Evolutionary conservation across 2,888 invertebrate genomes (phyloP).

Genomic region (Heliconius hortense): DNA sequence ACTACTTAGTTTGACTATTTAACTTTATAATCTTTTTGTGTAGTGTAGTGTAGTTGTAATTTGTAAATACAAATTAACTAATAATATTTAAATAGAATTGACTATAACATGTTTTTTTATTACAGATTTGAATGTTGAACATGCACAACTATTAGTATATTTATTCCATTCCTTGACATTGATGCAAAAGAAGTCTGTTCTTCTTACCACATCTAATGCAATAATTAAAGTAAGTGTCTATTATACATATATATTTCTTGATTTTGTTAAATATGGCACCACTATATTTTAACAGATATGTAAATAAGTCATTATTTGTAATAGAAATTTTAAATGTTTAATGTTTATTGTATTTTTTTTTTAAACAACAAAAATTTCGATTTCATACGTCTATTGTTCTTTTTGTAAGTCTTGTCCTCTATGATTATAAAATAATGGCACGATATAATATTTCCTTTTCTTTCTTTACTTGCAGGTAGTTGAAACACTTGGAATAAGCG

Average conservation of each 20-base stretch:
- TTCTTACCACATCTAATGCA: slow-evolving; percentile 90
- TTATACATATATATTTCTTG: not conserved
- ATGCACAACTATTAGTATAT: slow-evolving; percentile 95
- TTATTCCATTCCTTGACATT: slow-evolving; percentile 96
- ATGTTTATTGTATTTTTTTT: not conserved
- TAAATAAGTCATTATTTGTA: too few relatives aligned
- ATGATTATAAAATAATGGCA: not conserved
- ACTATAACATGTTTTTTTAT: slow-evolving; percentile 45
- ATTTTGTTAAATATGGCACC: too few relatives aligned
- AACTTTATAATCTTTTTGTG: too few relatives aligned
- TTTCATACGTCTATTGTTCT: not conserved
- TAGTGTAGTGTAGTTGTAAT: too few relatives aligned
- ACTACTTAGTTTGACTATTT: not conserved
- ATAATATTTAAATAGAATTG: not conserved
- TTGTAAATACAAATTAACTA: not conserved
- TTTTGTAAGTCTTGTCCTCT: not conserved
- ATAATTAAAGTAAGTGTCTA: slow-evolving; percentile 70
- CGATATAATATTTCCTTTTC: not conserved
- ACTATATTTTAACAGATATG: too few relatives aligned
- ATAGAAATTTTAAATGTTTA: not conserved
- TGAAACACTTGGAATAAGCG: slow-evolving; percentile 70
- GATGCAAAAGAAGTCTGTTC: slow-evolving; percentile 97
- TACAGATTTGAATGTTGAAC: slow-evolving; percentile 96
- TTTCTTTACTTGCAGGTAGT: slow-evolving; percentile 59
- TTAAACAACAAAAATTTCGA: too few relatives aligned